Conservation (phyloP, 2,888 invertebrate genomes). For the Athalia circularis region DNA sequence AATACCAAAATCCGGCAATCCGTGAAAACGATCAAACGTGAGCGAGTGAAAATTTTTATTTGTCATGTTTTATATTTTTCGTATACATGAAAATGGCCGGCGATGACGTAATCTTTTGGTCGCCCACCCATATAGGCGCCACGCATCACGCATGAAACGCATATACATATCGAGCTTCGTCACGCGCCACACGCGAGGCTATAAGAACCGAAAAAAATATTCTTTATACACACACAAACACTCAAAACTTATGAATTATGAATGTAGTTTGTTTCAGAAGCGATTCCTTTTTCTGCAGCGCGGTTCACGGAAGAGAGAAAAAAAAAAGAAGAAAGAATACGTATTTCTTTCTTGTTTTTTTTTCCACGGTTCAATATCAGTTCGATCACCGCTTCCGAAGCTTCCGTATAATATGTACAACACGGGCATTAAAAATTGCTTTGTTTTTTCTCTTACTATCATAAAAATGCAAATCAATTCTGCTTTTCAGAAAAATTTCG, state of each 20-base stretch:
- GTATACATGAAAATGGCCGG: not conserved
- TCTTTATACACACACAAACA: too few relatives aligned
- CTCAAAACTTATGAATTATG: conserved; percentile 29
- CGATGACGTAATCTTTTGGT: conserved; percentile 24
- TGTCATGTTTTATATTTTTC: not conserved
- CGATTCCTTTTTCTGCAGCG: conserved; percentile 18
- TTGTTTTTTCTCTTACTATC: not conserved
- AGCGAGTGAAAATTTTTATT: not conserved
- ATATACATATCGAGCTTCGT: not conserved
- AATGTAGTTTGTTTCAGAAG: not conserved
- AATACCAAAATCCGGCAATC: too few relatives aligned
- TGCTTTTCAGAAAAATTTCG: too few relatives aligned
- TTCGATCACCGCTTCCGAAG: too few relatives aligned
- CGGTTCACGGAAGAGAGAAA: not conserved
- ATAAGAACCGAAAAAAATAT: not conserved
- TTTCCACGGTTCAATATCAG: not conserved
- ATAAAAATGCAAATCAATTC: too few relatives aligned
- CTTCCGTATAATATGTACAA: too few relatives aligned
- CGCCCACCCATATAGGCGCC: conserved; percentile 16
- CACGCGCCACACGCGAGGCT: not conserved
- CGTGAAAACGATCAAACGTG: not conserved
- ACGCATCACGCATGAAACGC: conserved; percentile 6
- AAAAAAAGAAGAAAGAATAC: not conserved
- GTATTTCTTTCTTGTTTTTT: not conserved
- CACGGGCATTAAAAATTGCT: too few relatives aligned